Evolutionary conservation across 23 tunicate species (phyloP).

Genomic region (Diplosoma virens): DNA sequence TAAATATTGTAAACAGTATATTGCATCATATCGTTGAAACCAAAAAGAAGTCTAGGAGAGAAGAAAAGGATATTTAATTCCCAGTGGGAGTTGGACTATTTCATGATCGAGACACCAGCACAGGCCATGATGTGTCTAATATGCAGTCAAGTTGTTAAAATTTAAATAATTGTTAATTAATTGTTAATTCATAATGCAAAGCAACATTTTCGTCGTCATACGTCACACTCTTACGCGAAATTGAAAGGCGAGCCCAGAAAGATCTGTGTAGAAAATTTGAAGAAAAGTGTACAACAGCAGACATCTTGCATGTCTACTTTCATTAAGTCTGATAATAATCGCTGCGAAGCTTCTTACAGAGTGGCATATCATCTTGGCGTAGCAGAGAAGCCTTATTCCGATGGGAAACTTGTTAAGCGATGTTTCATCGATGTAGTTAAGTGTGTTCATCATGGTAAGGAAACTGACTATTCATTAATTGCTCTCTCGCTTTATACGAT

Average conservation of each 20-base stretch:
- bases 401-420: slow-evolving; percentile 5
- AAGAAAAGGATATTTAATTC: too few relatives aligned
- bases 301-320: too few relatives aligned
- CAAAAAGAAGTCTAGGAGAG: too few relatives aligned
- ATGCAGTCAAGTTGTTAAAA: too few relatives aligned
- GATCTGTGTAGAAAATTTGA: slow-evolving; percentile 15
- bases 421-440: background rate
- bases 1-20: too few relatives aligned
- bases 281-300: slow-evolving; percentile 20
- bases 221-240: slow-evolving; percentile 3
- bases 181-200: slow-evolving; percentile 4
- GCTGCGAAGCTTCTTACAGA: too few relatives aligned
- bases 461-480: background rate
- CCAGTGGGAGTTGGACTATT: slow-evolving; percentile 27
- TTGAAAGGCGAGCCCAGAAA: too few relatives aligned
- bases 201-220: slow-evolving; percentile 7
- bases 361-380: slow-evolving; percentile 42
- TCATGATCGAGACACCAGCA: slow-evolving; percentile 37
- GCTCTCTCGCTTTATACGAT: slow-evolving; percentile 8
- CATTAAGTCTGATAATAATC: too few relatives aligned
- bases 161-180: background rate
- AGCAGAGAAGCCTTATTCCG: too few relatives aligned
- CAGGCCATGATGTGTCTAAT: slow-evolving; percentile 28
- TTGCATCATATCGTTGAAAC: too few relatives aligned
- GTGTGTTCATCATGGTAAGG: slow-evolving; percentile 25